Base-by-base conservation (phyloP, 2,888 invertebrate species). In the Cryptosula pallasiana region DNA sequence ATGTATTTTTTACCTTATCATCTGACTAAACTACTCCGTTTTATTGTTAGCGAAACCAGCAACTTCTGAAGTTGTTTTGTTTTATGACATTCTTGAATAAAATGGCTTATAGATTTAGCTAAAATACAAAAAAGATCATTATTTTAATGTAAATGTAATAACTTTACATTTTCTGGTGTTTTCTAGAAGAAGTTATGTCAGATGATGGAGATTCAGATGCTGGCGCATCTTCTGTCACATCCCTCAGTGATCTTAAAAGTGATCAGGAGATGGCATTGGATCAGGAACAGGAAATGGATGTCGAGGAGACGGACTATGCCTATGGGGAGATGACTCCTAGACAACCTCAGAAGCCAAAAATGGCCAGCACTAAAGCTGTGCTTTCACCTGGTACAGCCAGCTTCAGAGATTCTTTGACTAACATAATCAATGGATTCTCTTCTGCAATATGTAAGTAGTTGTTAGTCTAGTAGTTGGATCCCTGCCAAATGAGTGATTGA, bases 401-500 rank as follows among this genome's bases (percentile, higher is more conserved):
- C 9, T 63, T 63, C 32, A 63, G 63, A 32, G 63, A 27, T 32
- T 27, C 34, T 29, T 77, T 82, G 55, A 75, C 75, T 36, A 75
- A 77, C 5, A 75, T 82, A 54, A 76, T 82, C 27, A 71, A 76
- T 35, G 77, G 77, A 54, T 82, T 82, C 78, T 81, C 81, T 72
- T 76, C 78, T 69, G 81, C 81, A 23, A 77, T 82, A 63, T 78
- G 82, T 82, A 76, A 75, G 80, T 77, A 36, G 54, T 35, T 34
- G n/a, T 35, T 63, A n/a, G n/a, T n/a, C n/a, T n/a, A n/a, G n/a
- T n/a, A n/a, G n/a, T n/a, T n/a, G n/a, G n/a, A n/a, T n/a, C n/a
- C n/a, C n/a, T n/a, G n/a, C n/a, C n/a, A n/a, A n/a, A n/a, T n/a
- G n/a, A n/a, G n/a, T n/a, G n/a, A n/a, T n/a, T n/a, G n/a, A n/a